phyloP scores from a whole-genome alignment of 1,140 invertebrate genomes.

The Rhizoglyphus robini region DNA sequence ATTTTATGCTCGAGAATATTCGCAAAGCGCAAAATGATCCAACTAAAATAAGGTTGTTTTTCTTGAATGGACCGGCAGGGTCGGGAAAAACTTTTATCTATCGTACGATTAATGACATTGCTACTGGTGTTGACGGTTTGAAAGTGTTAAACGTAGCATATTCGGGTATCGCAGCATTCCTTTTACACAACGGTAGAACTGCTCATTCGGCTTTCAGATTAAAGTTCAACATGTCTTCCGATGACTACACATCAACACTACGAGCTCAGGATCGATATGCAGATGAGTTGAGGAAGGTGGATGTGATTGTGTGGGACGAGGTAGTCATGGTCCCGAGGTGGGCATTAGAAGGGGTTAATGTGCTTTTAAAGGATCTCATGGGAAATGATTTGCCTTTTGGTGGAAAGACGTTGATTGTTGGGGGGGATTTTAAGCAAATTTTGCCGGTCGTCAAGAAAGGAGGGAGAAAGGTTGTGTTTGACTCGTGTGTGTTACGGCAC shows the following conservation, averaged over 20 bases:
- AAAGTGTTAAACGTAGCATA: neutral
- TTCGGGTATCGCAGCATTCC: neutral
- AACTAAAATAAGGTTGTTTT: neutral
- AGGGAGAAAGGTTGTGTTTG: constrained; percentile 31
- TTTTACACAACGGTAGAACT: neutral
- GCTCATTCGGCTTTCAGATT: neutral
- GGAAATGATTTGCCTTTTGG: constrained; percentile 25
- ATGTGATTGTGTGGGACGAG: neutral
- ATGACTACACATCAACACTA: neutral
- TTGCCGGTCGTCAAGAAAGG: constrained; percentile 34
- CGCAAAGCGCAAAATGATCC: neutral
- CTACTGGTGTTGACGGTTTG: neutral
- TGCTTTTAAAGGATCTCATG: constrained; percentile 33
- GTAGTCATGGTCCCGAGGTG: neutral
- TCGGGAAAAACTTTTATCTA: constrained; percentile 8
- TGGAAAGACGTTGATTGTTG: constrained; percentile 30
- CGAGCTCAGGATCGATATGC: neutral
- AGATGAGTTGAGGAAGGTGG: neutral
- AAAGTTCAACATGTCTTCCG: neutral
- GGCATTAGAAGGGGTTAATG: constrained; percentile 26
- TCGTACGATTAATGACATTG: neutral
- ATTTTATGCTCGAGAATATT: neutral
- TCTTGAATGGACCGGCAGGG: neutral
- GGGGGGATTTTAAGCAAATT: constrained; percentile 37
- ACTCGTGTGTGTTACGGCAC: constrained; percentile 32